phyloP scores from a whole-genome alignment of 2,888 invertebrate species.

The Hemistola chrysoprasaria region DNA sequence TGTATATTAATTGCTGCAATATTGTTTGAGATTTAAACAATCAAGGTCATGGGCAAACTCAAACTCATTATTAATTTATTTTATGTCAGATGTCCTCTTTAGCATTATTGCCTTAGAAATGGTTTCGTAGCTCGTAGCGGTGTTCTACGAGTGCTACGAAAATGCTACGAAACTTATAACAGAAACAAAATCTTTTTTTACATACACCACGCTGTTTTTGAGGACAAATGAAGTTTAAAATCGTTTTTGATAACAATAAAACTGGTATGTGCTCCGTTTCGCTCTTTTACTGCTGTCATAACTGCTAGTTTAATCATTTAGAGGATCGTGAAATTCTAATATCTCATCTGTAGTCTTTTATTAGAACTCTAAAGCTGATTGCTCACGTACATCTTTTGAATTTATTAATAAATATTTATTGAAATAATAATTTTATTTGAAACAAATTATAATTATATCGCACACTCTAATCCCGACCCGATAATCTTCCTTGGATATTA shows the following conservation, averaged over 20 bases:
- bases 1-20: too few species aligned
- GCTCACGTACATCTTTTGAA: constrained; percentile 3
- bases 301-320: constrained; percentile 32
- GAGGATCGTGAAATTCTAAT: constrained; percentile 33
- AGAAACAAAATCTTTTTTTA: too few species aligned
- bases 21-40: too few species aligned
- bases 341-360: constrained; percentile 31
- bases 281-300: constrained; percentile 31
- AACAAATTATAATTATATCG: too few species aligned
- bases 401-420: constrained; percentile 2
- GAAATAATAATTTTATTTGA: too few species aligned
- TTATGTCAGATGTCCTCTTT: too few species aligned
- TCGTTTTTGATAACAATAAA: constrained; percentile 29
- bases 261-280: constrained; percentile 23
- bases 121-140: too few species aligned
- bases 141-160: not conserved
- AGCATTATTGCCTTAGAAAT: too few species aligned
- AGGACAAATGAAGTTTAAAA: constrained; percentile 22
- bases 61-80: too few species aligned
- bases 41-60: too few species aligned
- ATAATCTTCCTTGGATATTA: too few species aligned
- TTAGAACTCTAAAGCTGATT: constrained; percentile 24
- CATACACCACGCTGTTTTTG: constrained; percentile 5
- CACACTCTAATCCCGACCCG: too few species aligned
- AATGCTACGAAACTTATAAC: constrained; percentile 1